phyloP scores from a whole-genome alignment of 2,797 vertebrate genomes.

The Philypnodon macrostomus region DNA sequence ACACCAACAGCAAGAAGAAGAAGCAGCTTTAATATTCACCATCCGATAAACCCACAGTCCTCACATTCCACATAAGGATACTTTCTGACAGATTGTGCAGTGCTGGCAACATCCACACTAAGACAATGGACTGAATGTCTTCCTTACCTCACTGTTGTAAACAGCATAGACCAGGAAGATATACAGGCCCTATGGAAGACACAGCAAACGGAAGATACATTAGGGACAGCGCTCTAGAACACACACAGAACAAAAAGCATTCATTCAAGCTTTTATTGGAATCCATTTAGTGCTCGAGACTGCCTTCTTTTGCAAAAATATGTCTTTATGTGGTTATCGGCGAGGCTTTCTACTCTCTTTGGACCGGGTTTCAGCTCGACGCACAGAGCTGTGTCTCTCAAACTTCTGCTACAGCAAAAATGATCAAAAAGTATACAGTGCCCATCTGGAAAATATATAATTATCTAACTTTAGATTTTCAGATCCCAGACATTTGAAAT shows the following conservation, averaged over 20 bases:
- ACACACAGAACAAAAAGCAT: conserved; percentile 24
- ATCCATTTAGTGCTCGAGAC: conserved; percentile 16
- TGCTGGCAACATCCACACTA: conserved; percentile 4
- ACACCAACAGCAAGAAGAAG: conserved; percentile 54
- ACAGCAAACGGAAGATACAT: conserved; percentile 9
- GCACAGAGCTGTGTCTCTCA: conserved; percentile 9
- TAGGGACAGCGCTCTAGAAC: not conserved
- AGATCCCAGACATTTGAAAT: too few species aligned
- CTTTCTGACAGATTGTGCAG: conserved; percentile 29
- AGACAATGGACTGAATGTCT: conserved; percentile 28
- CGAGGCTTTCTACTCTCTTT: conserved; percentile 27
- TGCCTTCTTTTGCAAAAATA: conserved; percentile 22
- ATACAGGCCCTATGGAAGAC: conserved; percentile 82
- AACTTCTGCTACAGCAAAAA: conserved; percentile 1
- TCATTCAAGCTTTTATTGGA: conserved; percentile 24
- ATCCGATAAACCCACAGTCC: conserved; percentile 31
- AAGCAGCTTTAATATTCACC: conserved; percentile 37
- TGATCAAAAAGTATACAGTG: conserved; percentile 1
- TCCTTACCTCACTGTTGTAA: conserved; percentile 89
- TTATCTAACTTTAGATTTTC: not conserved
- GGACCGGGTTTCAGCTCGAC: conserved; percentile 9
- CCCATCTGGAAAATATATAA: not conserved
- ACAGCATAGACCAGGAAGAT: conserved; percentile 90
- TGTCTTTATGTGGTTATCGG: conserved; percentile 10
- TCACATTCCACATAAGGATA: conserved; percentile 30